These are phyloP conservation scores for Medauroidea extradentata DNA, from an alignment of 1,140 invertebrate genomes.

Conservation along the genomic window DNA sequence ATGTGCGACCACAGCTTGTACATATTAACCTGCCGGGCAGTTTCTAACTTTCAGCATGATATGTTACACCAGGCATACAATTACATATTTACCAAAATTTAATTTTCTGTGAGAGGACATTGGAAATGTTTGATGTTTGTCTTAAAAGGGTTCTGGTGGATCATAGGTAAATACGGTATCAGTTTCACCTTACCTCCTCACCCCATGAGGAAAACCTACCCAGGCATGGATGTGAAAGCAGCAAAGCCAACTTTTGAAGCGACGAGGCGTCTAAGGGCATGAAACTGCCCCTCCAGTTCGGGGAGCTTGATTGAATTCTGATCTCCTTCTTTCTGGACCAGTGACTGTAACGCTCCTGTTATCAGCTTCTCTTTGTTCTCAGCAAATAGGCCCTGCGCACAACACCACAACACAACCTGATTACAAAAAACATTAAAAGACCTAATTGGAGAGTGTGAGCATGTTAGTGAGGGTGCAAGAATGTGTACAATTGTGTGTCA, in stretches of 20 bases:
- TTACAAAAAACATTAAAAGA: not conserved
- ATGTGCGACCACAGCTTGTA: no score
- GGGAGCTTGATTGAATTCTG: conserved; percentile 53
- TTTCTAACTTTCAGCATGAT: no score
- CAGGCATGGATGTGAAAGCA: conserved; percentile 85
- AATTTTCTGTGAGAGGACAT: no score
- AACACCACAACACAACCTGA: not conserved
- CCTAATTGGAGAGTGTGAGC: no score
- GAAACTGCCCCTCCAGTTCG: conserved; percentile 90
- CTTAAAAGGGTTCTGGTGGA: no score
- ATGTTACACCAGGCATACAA: no score
- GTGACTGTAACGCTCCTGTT: conserved; percentile 66
- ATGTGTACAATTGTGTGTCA: no score
- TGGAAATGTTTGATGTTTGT: no score
- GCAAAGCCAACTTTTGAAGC: conserved; percentile 97
- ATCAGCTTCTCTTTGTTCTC: conserved; percentile 99
- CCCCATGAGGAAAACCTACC: conserved; percentile 53
- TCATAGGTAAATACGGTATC: no score
- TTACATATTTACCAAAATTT: no score
- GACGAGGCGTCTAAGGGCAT: conserved; percentile 85
- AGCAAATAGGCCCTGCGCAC: conserved; percentile 69
- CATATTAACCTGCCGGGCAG: no score
- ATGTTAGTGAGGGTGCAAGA: no score
- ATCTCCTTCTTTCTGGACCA: conserved; percentile 69
- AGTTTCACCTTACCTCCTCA: not conserved